Base-by-base conservation (phyloP, 2,797 vertebrate species). In the Coilia nasus region DNA sequence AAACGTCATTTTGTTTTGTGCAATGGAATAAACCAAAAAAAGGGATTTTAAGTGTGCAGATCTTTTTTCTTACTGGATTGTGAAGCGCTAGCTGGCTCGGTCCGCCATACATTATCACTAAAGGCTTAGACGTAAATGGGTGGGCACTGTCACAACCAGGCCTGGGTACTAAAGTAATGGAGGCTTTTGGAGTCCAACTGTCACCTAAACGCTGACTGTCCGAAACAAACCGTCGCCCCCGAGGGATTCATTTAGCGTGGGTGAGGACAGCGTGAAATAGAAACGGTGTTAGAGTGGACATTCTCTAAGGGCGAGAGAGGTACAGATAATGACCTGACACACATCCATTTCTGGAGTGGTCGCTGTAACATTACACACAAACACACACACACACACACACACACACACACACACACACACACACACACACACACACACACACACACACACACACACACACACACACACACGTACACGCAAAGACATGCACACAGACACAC, bases 311-410 rank as follows among this genome's bases (percentile, higher is more conserved):
- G 17, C 5, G 19, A 44, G 15, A 21, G 71, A 41, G 6, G 71
- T 25, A 75, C 3, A 64, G 0, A 75, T 75, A 31, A 35, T 75
- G 67, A 75, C 28, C 15, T 19, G 67, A 19, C 67, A 75, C 67
- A 31, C 62, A 64, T 64, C 23, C 11, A 31, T 71, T 17, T 1
- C 3, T 5, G 12, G 4, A 14, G 35, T 41, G 35, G 35, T 41
- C 35, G 5, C 35, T 41, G 35, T 41, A 41, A 41, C 2, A 41
- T 41, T 41, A 71, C 64, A 35, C 64, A 71, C 14, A 35, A 12
- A 71, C 64, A 71, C 28, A 31, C 64, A 71, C 64, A 71, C 56
- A 50, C 83, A 81, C 19, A 84, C 83, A 84, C 47, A 84, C 71
- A 57, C 75, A 46, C 75, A 80, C 47, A 25, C 17, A 80, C 47